Evolutionary conservation across 2,797 vertebrate species (phyloP), one percentile per base, ranked within the genome.

Genomic region (Manis pentadactyla): DNA sequence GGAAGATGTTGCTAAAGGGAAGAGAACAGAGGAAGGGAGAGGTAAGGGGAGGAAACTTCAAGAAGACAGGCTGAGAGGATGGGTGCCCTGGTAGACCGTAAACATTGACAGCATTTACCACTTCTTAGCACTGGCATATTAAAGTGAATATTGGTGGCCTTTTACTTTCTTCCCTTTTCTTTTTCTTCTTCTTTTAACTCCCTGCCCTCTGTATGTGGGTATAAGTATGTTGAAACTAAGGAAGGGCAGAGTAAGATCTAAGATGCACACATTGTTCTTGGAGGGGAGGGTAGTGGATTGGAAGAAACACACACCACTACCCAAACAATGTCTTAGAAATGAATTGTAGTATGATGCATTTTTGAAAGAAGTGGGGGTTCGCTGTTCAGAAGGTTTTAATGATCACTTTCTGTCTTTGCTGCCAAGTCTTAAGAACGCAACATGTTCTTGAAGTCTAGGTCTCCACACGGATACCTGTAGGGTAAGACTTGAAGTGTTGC

Each of bases 211-310:
- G 53, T 66, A 37, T 59, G 42, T 79, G 53, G 12, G 3, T 68
- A 34, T 74, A 79, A 82, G 79, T 96, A 74, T 69, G 29, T 94
- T 34, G 69, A 94, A 93, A 95, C 23, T 61, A 49, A 92, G 66
- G 39, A 51, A 93, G 29, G 34, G 5, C 51, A 85, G n/a, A 74
- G 39, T 86, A 61, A 90, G 29, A 71, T 63, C 42, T 83, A 89
- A 95, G 64, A 71, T 90, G 51, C 1, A 10, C n/a, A 68, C 31
- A 39, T 74, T 53, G 82, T 93, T 77, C 61, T 77, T 12, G 73
- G 46, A 37, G 4, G 31, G 12, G 3, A 5, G 10, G 3, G 25
- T 88, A 15, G 59, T 63, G 85, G 66, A 87, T 59, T 42, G 34
- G 18, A 92, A 91, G 57, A 71, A 92, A 71, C 19, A 89, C 0